These are phyloP conservation scores for roundworm (Caenorhabditis elegans) DNA, from an alignment of 1,140 invertebrate genomes.

Conservation along the genomic window WBcel235 BX284606.5:8122001-8122500, in stretches of 20 bases:
- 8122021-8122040: background rate
- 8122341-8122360: background rate
- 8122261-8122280: constrained; percentile 10
- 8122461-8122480: too few species aligned
- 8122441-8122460: background rate
- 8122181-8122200: background rate
- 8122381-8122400: background rate
- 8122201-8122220: background rate
- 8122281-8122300: constrained; percentile 28
- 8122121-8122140: background rate
- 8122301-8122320: background rate
- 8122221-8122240: constrained; percentile 23
- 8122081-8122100: background rate
- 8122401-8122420: background rate
- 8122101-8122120: background rate
- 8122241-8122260: constrained; percentile 36
- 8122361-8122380: background rate
- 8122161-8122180: background rate
- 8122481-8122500: background rate
- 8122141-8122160: background rate
- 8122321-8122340: constrained; percentile 2
- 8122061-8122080: background rate
- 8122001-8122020: background rate
- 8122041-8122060: background rate
- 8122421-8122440: background rate